A percentile compares a stretch with the other conserved stretches of the same genome.
Conservation (phyloP, 64 coral and sea anemone species). For the Catalaphyllia jardinei region DNA sequence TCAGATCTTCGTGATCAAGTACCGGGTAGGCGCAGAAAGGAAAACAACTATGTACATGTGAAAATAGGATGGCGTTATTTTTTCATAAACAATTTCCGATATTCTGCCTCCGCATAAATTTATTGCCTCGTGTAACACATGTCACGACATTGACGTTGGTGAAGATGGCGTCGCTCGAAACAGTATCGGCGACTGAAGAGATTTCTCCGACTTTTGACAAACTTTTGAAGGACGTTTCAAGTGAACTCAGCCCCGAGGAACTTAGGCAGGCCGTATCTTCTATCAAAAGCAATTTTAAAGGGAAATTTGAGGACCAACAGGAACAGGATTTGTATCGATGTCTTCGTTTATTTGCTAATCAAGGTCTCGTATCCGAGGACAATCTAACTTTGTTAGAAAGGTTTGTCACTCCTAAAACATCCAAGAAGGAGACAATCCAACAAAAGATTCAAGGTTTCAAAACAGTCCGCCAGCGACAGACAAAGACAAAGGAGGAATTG, state of each 20-base stretch:
- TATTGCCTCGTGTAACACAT: not conserved
- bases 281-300: constrained; percentile 16
- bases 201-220: constrained; percentile 33
- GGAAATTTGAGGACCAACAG: not conserved
- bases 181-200: not conserved
- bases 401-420: constrained; percentile 28
- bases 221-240: constrained; percentile 1
- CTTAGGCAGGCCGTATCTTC: constrained; percentile 15
- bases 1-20: no score
- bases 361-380: constrained; percentile 24
- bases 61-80: no score
- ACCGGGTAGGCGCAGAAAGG: no score
- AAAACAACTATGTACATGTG: no score
- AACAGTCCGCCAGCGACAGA: not conserved
- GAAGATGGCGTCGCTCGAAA: not conserved
- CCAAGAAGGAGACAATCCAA: constrained; percentile 1
- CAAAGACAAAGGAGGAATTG: not conserved
- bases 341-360: constrained; percentile 13
- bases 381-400: constrained; percentile 34
- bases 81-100: not conserved
- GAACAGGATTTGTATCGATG: constrained; percentile 26
- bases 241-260: not conserved
- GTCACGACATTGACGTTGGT: not conserved
- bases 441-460: constrained; percentile 23
- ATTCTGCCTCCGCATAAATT: constrained; percentile 2